These are phyloP conservation scores for Phaenicophaeus curvirostris DNA, from an alignment of 2,797 vertebrate species.

Conservation along the genomic window DNA sequence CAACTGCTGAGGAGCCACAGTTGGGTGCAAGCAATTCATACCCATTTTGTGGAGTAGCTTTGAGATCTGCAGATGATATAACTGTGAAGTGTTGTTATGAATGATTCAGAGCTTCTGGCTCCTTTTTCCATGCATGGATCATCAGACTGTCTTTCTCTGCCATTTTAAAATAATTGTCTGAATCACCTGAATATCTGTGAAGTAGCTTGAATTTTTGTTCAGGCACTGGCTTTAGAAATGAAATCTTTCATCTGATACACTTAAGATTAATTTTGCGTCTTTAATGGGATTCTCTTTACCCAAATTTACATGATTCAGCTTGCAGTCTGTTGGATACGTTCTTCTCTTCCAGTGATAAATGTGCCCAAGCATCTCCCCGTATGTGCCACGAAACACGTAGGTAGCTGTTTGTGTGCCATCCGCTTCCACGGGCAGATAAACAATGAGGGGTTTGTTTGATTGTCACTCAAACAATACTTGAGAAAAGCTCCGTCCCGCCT, in stretches of 20 bases:
- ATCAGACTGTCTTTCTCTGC: constrained; percentile 26
- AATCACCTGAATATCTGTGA: constrained; percentile 16
- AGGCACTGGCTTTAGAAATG: neutral
- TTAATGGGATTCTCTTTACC: constrained; percentile 37
- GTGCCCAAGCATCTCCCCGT: constrained; percentile 18
- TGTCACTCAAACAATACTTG: neutral
- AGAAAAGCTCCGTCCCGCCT: neutral
- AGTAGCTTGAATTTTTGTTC: neutral
- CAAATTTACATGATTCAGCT: constrained; percentile 27
- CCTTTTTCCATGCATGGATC: neutral
- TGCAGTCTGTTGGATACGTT: constrained; percentile 8
- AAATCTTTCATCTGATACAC: constrained; percentile 40
- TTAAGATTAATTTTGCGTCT: constrained; percentile 12
- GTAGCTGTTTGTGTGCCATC: constrained; percentile 2
- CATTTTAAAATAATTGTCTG: constrained; percentile 42
- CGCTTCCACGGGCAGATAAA: neutral
- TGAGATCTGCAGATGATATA: constrained; percentile 50
- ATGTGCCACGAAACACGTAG: neutral
- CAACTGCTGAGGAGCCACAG: constrained; percentile 21
- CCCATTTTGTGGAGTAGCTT: constrained; percentile 26
- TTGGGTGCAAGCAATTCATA: constrained; percentile 53
- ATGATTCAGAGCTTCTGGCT: constrained; percentile 63
- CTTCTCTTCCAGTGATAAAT: constrained; percentile 23
- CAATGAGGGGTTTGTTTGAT: neutral
- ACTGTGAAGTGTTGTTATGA: constrained; percentile 38